These are phyloP conservation scores for Andrena praecox DNA, from an alignment of 2,888 invertebrate genomes.

Conservation along the genomic window DNA sequence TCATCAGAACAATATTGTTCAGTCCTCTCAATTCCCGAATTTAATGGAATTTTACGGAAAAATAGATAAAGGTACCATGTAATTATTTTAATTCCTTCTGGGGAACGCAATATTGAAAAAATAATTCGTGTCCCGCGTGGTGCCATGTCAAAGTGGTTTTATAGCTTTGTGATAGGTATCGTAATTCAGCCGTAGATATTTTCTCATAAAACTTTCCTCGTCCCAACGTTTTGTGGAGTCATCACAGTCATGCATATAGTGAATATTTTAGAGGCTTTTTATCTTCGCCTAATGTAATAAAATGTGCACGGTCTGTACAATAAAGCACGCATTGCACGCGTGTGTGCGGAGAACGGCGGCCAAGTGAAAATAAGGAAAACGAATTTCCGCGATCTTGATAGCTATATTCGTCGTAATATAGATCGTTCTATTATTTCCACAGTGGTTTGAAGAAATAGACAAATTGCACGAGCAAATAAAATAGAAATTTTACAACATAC, in stretches of 20 bases:
- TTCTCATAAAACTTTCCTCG: conserved; percentile 22
- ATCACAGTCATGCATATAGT: conserved; percentile 2
- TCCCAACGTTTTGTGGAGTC: neutral
- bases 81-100: neutral
- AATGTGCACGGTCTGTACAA: neutral
- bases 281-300: conserved; percentile 18
- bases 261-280: conserved; percentile 41
- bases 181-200: conserved; percentile 23
- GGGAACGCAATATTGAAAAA: neutral
- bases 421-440: neutral
- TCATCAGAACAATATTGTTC: too few species aligned
- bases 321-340: conserved; percentile 14
- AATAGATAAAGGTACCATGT: neutral
- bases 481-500: neutral
- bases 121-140: neutral
- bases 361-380: conserved; percentile 11
- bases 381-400: neutral
- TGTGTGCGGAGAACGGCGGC: neutral
- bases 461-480: neutral
- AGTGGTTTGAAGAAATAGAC: neutral
- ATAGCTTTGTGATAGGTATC: conserved; percentile 8
- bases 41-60: neutral
- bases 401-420: neutral
- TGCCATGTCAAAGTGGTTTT: conserved; percentile 12
- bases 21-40: neutral